Conservation (phyloP, 2,113 vertebrate species). For the Marmota monax region DNA sequence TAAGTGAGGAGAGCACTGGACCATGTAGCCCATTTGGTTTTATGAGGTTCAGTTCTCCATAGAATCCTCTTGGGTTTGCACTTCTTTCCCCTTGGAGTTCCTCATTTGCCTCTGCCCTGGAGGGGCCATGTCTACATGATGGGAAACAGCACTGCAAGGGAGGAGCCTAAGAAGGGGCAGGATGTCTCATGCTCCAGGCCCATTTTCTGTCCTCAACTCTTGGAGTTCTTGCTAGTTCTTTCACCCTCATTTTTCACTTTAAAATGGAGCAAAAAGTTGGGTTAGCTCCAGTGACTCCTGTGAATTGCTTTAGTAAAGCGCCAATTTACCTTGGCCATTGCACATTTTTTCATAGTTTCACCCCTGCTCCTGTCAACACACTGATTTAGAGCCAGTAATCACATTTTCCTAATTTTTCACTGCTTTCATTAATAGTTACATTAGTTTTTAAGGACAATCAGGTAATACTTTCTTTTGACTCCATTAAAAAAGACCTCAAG, state of each 20-base stretch:
- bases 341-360: background rate
- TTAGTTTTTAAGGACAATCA: background rate
- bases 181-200: background rate
- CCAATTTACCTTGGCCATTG: background rate
- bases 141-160: background rate
- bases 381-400: background rate
- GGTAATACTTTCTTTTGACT: background rate
- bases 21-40: background rate
- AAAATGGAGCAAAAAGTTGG: background rate
- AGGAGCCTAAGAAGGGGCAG: background rate
- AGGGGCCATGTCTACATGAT: too few relatives aligned
- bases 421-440: constrained; percentile 3
- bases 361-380: background rate
- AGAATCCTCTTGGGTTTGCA: background rate
- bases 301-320: background rate
- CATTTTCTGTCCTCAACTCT: background rate
- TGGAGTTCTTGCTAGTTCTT: background rate
- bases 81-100: background rate
- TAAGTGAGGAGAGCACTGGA: background rate
- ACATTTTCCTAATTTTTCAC: background rate
- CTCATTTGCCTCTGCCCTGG: background rate
- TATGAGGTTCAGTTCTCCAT: background rate
- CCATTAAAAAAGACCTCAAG: background rate
- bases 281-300: background rate
- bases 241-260: background rate